A percentile compares a stretch with the other conserved stretches of the same genome.
Evolutionary conservation across 92 coral and sea anemone genomes (phyloP).

Genomic region (Hydrozoanthus gracilis): DNA sequence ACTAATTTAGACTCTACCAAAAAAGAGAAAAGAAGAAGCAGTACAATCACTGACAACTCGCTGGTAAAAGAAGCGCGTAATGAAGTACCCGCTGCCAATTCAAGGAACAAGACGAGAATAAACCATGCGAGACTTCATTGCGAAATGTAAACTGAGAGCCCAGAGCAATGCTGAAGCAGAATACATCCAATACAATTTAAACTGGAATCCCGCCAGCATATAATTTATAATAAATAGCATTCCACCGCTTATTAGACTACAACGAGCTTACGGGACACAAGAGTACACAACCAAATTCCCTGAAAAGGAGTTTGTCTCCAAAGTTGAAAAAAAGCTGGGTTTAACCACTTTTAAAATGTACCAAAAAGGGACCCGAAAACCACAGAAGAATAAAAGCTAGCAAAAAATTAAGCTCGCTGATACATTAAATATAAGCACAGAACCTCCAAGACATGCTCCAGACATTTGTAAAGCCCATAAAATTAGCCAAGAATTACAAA

Average conservation of each 20-base stretch:
- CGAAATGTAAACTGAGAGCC: conserved; percentile 25
- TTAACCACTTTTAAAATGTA: conserved; percentile 52
- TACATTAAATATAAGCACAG: conserved; percentile 47
- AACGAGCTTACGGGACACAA: conserved; percentile 48
- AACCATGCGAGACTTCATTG: conserved; percentile 31
- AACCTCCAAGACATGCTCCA: too few species aligned
- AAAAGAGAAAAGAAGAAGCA: background rate
- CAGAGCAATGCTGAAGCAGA: conserved; percentile 45
- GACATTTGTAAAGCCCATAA: conserved; percentile 13
- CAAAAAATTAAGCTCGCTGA: conserved; percentile 43
- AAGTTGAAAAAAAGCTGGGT: conserved; percentile 52
- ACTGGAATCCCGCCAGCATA: conserved; percentile 2
- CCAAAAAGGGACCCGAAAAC: conserved; percentile 45
- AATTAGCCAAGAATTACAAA: conserved; percentile 21
- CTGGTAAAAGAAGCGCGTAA: background rate
- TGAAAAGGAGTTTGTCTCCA: conserved; percentile 46
- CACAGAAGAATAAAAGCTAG: conserved; percentile 41
- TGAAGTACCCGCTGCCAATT: background rate
- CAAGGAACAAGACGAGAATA: background rate
- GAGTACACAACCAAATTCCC: conserved; percentile 49
- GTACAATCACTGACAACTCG: too few species aligned
- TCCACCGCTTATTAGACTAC: conserved; percentile 44
- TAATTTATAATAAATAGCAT: conserved; percentile 14
- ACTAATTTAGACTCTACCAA: conserved; percentile 16
- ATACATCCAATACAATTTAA: conserved; percentile 41